Evolutionary conservation across 1,140 invertebrate species (phyloP), one percentile per base, ranked within the genome.

Genomic region (Aphaenogaster ashmeadi): DNA sequence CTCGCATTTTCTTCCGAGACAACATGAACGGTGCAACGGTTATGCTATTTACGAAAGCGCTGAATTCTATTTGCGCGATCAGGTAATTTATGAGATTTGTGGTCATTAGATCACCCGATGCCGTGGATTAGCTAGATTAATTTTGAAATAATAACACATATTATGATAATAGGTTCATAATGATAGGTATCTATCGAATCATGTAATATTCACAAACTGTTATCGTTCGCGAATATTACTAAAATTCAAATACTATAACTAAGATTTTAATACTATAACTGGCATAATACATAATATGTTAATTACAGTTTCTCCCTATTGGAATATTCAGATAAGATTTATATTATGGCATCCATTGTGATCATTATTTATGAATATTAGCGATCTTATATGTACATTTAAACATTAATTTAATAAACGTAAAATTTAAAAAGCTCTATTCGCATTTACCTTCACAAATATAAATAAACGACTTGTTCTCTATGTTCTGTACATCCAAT

Each of bases 381-480:
- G n/a, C 13, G 11, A 58, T 58, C n/a, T 7, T 18, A 15, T 11
- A 33, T 54, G 15, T 18, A 18, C 21, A 72, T 60, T 69, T 27
- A 69, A 69, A 50, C 18, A 8, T 47, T 0, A 47, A 47, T 15
- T 69, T 69, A 69, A 27, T 18, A 50, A 69, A 69, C n/a, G 2
- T 27, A 21, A 67, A 41, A 44, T 33, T 67, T 1, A 41, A 21
- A 21, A 67, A 41, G n/a, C 8, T 18, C 15, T 5, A 5, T 47
- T 27, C 33, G 33, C 21, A 72, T 66, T 52, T 52, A 38, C n/a
- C 33, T 21, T 6, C 15, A 4, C 41, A 36, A 74, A 44, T 56
- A 44, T 74, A 75, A 81, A 81, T 72, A n/a, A 83, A 60, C n/a
- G 33, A 33, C 27, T 71, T 18, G 18, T 41, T 38, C 54, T 54